Evolutionary conservation across 2,888 invertebrate genomes (phyloP), one percentile per base, ranked within the genome.

Genomic region (Resseliella maxima): DNA sequence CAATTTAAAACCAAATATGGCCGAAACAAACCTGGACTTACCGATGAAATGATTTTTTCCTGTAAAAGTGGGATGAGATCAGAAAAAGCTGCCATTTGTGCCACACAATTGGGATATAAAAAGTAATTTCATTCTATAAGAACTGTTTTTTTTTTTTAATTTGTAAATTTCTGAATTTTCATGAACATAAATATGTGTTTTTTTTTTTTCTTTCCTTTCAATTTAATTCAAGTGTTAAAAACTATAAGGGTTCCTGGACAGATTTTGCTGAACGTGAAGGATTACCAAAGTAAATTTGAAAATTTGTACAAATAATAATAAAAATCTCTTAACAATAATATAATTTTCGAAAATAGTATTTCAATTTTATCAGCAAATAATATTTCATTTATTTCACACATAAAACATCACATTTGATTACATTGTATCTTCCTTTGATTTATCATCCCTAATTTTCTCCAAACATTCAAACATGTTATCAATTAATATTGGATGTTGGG

Each of bases 1-100:
- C 85, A 0, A 45, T 95, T 95, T 89, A 88, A 92, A 88, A 88
- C 92, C 54, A 92, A 90, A 87, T 95, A 92, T 89, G 92, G 92
- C 0, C 92, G 92, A 86, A 89, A 91, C 0, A 95, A 95, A 88
- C 95, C 95, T 0, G 87, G 89, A 0, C 89, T 91, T 86, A 90
- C 93, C 72, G 92, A 93, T 2, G 92, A 93, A 89, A 92, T 94
- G 0, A 93, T 94, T 88, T 86, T 86, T 85, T 41, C 85, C 45
- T 87, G 87, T 41, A 86, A 85, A 45, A 86, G 64, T 85, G 87
- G 87, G 27, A 86, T 50, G 83, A 85, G 87, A 50, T 86, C 86
- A 45, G 86, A 87, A 46, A 54, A 31, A 8, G 87, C 87, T 15
- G 83, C 83, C 6, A 85, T 64, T 27, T n/a, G 50, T 45, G 86